These are phyloP conservation scores for Sminthurides aquaticus DNA, from an alignment of 2,888 invertebrate genomes.

Conservation along the genomic window DNA sequence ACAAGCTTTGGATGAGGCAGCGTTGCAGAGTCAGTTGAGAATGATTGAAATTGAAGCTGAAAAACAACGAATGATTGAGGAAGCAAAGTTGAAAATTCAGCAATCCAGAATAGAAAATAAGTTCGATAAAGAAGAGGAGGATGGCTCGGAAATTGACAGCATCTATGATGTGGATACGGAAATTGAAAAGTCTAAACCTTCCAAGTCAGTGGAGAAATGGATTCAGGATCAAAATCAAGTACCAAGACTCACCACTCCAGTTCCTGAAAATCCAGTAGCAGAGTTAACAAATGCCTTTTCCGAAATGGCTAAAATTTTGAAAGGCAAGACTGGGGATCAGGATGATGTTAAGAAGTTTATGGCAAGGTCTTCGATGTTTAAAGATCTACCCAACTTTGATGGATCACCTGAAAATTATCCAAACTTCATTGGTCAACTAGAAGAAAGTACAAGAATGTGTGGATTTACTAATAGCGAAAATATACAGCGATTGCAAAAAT, in stretches of 20 bases:
- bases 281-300: neutral
- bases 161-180: neutral
- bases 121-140: neutral
- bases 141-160: neutral
- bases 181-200: neutral
- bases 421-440: neutral
- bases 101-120: neutral
- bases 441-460: neutral
- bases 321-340: no score
- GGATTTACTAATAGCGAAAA: neutral
- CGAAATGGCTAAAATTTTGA: no score
- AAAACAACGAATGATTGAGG: neutral
- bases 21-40: no score
- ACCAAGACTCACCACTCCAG: no score
- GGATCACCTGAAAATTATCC: neutral
- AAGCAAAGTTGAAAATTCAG: neutral
- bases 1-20: no score
- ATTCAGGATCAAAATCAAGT: neutral
- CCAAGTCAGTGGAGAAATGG: neutral
- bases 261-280: neutral
- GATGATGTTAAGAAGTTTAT: neutral
- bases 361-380: neutral
- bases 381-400: neutral
- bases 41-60: no score
- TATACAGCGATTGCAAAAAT: neutral